Percentiles rank a stretch among this genome's conserved stretches.
phyloP scores from a whole-genome alignment of 1,140 invertebrate genomes.

The Drosophila nikananu region DNA sequence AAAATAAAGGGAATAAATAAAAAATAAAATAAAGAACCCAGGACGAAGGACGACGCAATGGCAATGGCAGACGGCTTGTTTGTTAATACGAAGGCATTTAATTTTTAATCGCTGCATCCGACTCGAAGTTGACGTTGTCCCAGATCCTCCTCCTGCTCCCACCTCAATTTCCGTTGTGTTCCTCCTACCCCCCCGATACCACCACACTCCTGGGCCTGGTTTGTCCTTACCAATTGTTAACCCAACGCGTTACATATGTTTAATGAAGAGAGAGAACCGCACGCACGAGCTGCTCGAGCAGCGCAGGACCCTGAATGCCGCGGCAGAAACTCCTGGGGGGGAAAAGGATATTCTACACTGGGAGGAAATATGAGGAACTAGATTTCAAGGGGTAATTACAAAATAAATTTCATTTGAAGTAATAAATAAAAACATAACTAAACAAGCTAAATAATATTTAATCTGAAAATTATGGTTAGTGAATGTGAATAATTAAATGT shows the following conservation, averaged over 20 bases:
- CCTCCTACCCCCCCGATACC: neutral
- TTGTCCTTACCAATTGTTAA: constrained; percentile 46
- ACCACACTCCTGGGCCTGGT: constrained; percentile 1
- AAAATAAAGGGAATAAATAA: neutral
- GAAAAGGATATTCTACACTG: constrained; percentile 7
- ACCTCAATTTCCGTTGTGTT: neutral
- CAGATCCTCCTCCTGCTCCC: constrained; percentile 2
- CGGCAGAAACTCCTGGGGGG: neutral
- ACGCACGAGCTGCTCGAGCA: constrained; percentile 57
- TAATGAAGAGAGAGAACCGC: constrained; percentile 66
- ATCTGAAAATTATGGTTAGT: no score
- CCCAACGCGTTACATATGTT: constrained; percentile 75
- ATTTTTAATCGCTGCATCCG: constrained; percentile 79
- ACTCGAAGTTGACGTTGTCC: constrained; percentile 46
- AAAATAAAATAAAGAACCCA: constrained; percentile 5
- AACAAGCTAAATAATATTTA: no score
- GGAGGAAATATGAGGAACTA: neutral
- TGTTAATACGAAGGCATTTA: constrained; percentile 81
- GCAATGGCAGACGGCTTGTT: constrained; percentile 59
- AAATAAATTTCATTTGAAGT: no score
- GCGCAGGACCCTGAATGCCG: constrained; percentile 17
- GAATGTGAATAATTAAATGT: no score
- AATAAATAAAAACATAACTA: no score
- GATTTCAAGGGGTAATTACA: neutral
- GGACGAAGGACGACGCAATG: neutral